Evolutionary conservation across 2,888 invertebrate species (phyloP), one percentile per base, ranked within the genome.

Genomic region (Agonopterix heracliana): DNA sequence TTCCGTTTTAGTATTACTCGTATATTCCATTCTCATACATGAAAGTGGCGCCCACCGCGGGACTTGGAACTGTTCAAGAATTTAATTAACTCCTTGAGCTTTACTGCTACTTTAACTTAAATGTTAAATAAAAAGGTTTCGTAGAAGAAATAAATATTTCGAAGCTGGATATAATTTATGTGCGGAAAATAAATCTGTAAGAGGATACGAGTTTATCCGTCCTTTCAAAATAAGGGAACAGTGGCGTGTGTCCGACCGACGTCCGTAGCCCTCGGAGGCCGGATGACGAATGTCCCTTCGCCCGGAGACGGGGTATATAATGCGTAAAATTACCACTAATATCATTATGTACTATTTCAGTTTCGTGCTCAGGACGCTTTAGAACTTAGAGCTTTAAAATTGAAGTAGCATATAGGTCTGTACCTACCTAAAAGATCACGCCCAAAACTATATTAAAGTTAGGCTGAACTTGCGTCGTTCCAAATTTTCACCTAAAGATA

Each of bases 301-400:
- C 67, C 70, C 53, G 64, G 67, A 69, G 82, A 84, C 82, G 74
- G 81, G 81, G 76, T 79, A 84, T 73, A 83, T 85, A 83, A 83
- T 74, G 84, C 84, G 84, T 78, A 80, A 86, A 85, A 85, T 86
- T 80, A 83, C 80, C 72, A 74, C 78, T 76, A 74, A 74, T 46
- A 26, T 26, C 26, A 26, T 26, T 26, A 26, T 5, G 26, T 26
- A n/a, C n/a, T n/a, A 5, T 26, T 26, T 26, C 26, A 26, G 17
- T 17, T 17, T 17, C 17, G 17, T 17, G 17, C 17, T 17, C 3
- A 17, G 17, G 17, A 17, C 3, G 2, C 17, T 17, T 17, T 17
- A 17, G 17, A 17, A 38, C 77, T 14, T 14, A 2, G 14, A 2
- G 14, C 14, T 1, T 14, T 2, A 14, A 14, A 14, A 14, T n/a